Evolutionary conservation across 1,140 invertebrate species (phyloP), one percentile per base, ranked within the genome.

Genomic region (Euura lappo): DNA sequence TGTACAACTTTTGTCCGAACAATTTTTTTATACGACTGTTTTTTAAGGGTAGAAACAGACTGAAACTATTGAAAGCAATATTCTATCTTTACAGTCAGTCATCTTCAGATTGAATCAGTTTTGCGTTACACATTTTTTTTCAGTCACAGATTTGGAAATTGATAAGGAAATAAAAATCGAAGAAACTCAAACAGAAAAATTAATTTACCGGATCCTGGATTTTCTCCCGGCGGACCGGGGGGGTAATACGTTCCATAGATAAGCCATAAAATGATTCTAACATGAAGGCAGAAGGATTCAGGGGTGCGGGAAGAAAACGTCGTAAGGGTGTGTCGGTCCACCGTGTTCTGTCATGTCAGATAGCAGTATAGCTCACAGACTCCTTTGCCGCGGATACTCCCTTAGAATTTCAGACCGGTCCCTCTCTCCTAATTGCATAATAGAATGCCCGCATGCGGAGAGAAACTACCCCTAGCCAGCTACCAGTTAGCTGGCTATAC

Each of bases 311-410:
- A 7, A 44, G 44, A 28, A 44, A 68, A 68, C 66, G 66, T 42
- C 13, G 66, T 42, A 68, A 68, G 66, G 66, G 66, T 68, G 66
- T 8, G 11, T 28, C 66, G 66, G 66, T 42, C 66, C 28, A 42
- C 42, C 66, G 66, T 68, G 66, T 68, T 44, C 66, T 68, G 66
- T 44, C 66, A 68, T 68, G 66, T 68, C 66, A 10, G 66, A 68
- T 44, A 68, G 66, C 66, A 44, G 44, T 28, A 28, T 68, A 68
- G 3, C 66, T 44, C 44, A 42, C 60, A 28, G 28, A n/a, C 51
- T 60, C 51, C 51, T 60, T 60, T 60, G 51, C 51, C 10, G 51
- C 13, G 13, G 51, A 60, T 13, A 28, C 44, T 68, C 66, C 66
- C 66, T 68, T 68, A 68, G 28, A 68, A 68, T 68, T 68, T 42